Conservation (phyloP, 2,888 invertebrate genomes). For the Conus canariensis region DNA sequence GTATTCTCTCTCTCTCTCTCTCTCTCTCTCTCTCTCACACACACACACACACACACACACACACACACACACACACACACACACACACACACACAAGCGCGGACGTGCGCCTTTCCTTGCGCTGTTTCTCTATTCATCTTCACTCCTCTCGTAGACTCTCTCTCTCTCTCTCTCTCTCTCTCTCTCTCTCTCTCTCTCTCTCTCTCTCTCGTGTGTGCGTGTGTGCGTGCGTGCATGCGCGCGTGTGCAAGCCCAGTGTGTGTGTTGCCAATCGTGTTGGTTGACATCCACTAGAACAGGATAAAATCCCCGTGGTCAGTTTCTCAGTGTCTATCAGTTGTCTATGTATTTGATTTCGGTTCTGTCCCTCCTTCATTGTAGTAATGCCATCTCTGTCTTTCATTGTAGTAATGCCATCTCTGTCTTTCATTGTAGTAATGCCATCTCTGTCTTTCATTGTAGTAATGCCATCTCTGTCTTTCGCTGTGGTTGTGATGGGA, state of each 20-base stretch:
- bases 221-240: no score
- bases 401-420: background rate
- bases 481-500: no score
- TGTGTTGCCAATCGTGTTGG: no score
- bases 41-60: background rate
- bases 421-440: background rate
- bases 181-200: background rate
- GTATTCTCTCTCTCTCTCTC: background rate
- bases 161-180: background rate
- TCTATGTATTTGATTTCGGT: no score
- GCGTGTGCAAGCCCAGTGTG: no score
- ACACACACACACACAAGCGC: no score
- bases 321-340: no score
- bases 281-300: no score
- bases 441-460: background rate
- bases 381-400: background rate
- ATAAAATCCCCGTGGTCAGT: no score
- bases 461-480: background rate
- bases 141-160: background rate
- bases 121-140: background rate
- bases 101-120: background rate
- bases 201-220: background rate
- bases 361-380: background rate
- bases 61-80: no score
- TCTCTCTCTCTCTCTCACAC: background rate